These are phyloP conservation scores for Scaptomyza montana DNA, from an alignment of 1,140 invertebrate genomes.

Conservation along the genomic window DNA sequence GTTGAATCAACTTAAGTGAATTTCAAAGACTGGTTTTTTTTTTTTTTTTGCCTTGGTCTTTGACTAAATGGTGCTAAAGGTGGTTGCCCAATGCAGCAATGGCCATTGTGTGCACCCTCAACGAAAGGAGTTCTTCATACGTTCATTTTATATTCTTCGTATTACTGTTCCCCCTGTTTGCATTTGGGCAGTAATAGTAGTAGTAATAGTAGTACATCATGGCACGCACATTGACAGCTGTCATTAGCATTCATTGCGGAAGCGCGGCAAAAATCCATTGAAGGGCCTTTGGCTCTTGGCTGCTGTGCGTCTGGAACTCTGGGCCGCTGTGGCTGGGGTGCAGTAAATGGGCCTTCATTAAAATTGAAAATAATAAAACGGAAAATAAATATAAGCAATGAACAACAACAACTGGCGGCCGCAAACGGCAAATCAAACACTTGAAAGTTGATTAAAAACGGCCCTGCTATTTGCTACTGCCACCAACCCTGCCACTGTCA, in stretches of 20 bases:
- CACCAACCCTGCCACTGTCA: not conserved
- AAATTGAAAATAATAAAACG: conserved; percentile 80
- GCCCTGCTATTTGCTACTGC: conserved; percentile 9
- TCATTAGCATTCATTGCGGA: conserved; percentile 78
- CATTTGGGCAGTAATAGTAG: conserved; percentile 31
- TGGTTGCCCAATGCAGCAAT: conserved; percentile 16
- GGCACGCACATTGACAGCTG: conserved; percentile 79
- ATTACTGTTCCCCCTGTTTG: not conserved
- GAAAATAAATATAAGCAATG: conserved; percentile 62
- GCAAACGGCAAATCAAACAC: conserved; percentile 77
- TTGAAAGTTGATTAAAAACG: conserved; percentile 76
- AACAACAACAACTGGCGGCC: conserved; percentile 34
- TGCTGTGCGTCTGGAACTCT: not conserved
- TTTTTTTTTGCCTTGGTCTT: not conserved
- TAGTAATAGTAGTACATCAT: conserved; percentile 35
- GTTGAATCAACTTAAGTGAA: conserved; percentile 6
- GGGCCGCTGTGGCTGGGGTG: conserved; percentile 57
- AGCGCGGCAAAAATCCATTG: conserved; percentile 57
- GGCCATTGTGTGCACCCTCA: conserved; percentile 15
- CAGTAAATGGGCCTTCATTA: conserved; percentile 75
- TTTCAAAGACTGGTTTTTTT: not conserved
- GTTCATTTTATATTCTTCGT: not conserved
- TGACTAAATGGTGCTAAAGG: conserved; percentile 7
- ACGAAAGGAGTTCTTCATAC: conserved; percentile 8
- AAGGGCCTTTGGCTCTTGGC: conserved; percentile 30